phyloP scores from a whole-genome alignment of 2,888 invertebrate species.

The Euzetes globulus region DNA sequence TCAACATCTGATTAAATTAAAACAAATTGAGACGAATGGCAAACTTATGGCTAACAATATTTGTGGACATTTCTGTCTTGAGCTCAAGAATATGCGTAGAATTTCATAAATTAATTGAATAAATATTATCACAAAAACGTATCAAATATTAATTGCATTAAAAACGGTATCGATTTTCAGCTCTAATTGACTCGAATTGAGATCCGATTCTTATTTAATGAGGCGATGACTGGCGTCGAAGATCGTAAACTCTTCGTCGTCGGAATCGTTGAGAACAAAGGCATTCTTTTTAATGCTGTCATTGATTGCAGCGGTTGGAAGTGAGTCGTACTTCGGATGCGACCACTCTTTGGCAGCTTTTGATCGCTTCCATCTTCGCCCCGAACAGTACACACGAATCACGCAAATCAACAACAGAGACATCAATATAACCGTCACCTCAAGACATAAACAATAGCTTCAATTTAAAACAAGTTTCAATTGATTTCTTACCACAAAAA shows the following conservation, averaged over 20 bases:
- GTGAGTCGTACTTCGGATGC: background rate
- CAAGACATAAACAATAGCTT: background rate
- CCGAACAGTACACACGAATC: background rate
- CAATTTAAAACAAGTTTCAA: background rate
- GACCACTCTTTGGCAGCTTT: background rate
- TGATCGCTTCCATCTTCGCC: background rate
- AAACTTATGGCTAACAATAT: no score
- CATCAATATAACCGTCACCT: slow-evolving; percentile 9
- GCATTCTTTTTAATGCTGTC: background rate
- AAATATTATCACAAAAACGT: no score
- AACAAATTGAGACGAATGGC: no score
- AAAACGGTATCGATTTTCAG: no score
- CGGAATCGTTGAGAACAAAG: slow-evolving; percentile 5
- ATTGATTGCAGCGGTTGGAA: slow-evolving; percentile 10
- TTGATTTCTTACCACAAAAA: background rate
- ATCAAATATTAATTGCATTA: no score
- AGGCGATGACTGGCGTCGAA: slow-evolving; percentile 1
- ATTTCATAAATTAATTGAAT: no score
- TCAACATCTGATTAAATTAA: no score
- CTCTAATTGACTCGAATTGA: background rate
- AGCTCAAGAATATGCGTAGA: no score
- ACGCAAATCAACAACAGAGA: background rate
- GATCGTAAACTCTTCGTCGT: background rate
- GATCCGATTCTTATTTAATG: slow-evolving; percentile 5
- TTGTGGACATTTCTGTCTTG: no score